Evolutionary conservation across 2,113 vertebrate genomes (phyloP), one percentile per base, ranked within the genome.

Genomic region (Ia io): DNA sequence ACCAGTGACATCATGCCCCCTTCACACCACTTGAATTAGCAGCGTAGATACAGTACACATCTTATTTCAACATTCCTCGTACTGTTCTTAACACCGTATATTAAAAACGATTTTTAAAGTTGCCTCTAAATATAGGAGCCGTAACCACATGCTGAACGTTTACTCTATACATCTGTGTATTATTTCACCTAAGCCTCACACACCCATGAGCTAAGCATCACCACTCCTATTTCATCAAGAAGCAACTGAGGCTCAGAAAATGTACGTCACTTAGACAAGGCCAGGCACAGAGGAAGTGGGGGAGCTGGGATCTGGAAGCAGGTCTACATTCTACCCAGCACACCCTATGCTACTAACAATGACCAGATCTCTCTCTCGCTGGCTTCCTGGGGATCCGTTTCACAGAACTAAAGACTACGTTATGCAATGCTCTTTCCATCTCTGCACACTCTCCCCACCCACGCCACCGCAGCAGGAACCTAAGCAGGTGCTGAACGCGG

Each of bases 301-400:
- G n/a, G 17, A 35, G 56, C 18, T 23, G 56, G 82, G 53, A 25
- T 59, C 16, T 61, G 67, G 83, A n/a, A 61, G 71, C 4, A 4
- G 69, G 74, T 89, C 49, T 47, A 20, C 1, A 1, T 30, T 67
- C 67, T 0, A 44, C 25, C 16, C 20, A 5, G 61, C 28, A 37
- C 0, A 16, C 16, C 23, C 40, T 23, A 9, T 30, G 51, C 37
- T 69, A 12, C 85, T 59, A 51, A 84, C 37, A 61, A 70, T 2
- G 9, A 40, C 87, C 83, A 44, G n/a, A 67, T 28, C n/a, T 44
- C 77, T 74, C 30, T 49, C 78, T 71, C 42, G 47, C 51, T 49
- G 40, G 56, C 94, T 82, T 47, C 90, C 37, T 20, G 32, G 78
- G 65, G 77, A 83, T 83, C 49, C 25, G 71, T 40, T 74, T 78